Evolutionary conservation across 1,140 invertebrate genomes (phyloP), one percentile per base, ranked within the genome.

Genomic region (Oryzaephilus surinamensis): DNA sequence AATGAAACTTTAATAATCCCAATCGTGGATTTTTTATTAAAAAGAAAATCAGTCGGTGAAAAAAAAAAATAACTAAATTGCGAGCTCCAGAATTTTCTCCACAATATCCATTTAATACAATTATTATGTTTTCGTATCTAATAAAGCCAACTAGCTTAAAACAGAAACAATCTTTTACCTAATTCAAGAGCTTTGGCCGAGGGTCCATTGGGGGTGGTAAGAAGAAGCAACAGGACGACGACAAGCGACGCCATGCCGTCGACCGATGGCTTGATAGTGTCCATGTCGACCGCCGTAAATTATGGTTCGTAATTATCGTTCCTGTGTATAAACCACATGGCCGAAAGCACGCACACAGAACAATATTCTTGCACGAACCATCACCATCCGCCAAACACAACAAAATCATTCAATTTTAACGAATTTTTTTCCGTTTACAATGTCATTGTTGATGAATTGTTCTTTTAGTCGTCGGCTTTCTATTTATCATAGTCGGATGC

Each of bases 271-370:
- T 40, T 36, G 45, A 46, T 46, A 46, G 45, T 46, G 39, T 17
- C 45, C 45, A 46, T 46, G 39, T 36, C 45, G 45, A 46, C 45
- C 45, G 45, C 28, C 39, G 45, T n/a, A n/a, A n/a, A n/a, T n/a
- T n/a, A n/a, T n/a, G n/a, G n/a, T n/a, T n/a, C n/a, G n/a, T 38
- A 35, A 38, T 42, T 43, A 43, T 46, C 45, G 37, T 36, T 10
- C 35, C 26, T 8, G 23, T 24, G 23, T n/a, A 15, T 18, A 28
- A 35, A 23, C 29, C 34, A 16, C 45, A 45, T 45, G 39, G 30
- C 34, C n/a, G n/a, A 46, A 33, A 29, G 17, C 38, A 46, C 38
- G 44, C 40, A 38, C 40, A 2, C 32, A 8, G 36, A 26, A 26
- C 34, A 30, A n/a, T n/a, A n/a, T n/a, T n/a, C n/a, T n/a, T n/a